Percentiles rank a stretch among this genome's conserved stretches.
phyloP scores from a whole-genome alignment of 2,888 invertebrate genomes.

The Pollenia labialis region DNA sequence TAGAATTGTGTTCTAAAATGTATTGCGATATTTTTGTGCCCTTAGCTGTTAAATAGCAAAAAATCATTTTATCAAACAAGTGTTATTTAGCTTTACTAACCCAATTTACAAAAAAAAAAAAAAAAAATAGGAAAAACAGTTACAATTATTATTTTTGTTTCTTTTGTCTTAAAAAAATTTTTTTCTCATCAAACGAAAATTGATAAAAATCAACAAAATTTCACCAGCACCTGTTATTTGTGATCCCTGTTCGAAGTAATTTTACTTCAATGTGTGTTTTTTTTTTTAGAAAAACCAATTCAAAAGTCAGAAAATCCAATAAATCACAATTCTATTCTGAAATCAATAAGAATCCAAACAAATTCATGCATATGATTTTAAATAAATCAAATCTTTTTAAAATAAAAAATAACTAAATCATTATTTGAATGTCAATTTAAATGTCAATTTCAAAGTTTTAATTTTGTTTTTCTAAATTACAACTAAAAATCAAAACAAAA shows the following conservation, averaged over 20 bases:
- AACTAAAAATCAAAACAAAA: conserved; percentile 15
- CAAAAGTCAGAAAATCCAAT: background rate
- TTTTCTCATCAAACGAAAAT: background rate
- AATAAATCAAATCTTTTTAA: conserved; percentile 14
- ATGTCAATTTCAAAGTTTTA: conserved; percentile 26
- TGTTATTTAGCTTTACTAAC: background rate
- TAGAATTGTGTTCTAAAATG: too few species aligned
- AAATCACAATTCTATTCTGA: background rate
- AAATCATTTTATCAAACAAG: background rate
- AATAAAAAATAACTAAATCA: conserved; percentile 29
- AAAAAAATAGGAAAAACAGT: background rate
- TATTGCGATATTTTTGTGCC: background rate
- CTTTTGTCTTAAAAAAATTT: background rate
- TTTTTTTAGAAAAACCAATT: background rate
- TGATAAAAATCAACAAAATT: background rate
- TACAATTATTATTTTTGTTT: background rate
- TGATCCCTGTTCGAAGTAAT: background rate
- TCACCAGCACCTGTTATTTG: background rate
- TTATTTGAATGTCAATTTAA: conserved; percentile 48
- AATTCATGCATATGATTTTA: background rate
- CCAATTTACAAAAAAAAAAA: background rate
- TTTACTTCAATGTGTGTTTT: background rate
- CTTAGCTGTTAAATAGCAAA: background rate
- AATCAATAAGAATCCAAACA: background rate
- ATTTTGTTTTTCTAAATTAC: background rate